Base-by-base conservation (phyloP, 1,140 invertebrate species). In the Drosophila asahinai region DNA sequence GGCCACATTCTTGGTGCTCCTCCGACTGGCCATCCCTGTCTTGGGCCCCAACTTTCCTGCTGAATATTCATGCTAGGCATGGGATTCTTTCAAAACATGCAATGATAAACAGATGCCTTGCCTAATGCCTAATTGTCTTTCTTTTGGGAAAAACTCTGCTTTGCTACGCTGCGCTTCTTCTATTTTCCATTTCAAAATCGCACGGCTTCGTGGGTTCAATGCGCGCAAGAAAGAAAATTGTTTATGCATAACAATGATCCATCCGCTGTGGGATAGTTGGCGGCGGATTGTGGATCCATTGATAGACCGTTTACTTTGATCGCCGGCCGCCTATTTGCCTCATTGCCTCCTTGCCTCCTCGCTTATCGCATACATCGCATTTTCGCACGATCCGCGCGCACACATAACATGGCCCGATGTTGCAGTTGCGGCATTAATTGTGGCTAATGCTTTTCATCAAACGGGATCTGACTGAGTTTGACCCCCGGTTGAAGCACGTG, bases 131-230 rank as follows among this genome's bases (percentile, higher is more conserved):
- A 71, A 70, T 70, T 57, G 64, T 25, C 65, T 71, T 71, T 71
- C 40, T 22, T 72, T 72, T 71, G 48, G 63, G 30, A 65, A 68
- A 68, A 49, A 68, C 42, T 67, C 33, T 63, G 61, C 11, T 14
- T 58, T 42, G 9, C 33, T 42, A 22, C 38, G 25, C 49, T 30
- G 36, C 11, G 6, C 45, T 19, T 15, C 48, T 64, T 42, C 36
- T 27, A 22, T 54, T 75, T 63, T 75, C 58, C 49, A 75, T 75
- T 75, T 75, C 42, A 48, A 75, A 75, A 75, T 75, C 51, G 48
- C 68, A 73, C 71, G 54, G 55, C 71, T 43, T 60, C n/a, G 49
- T 36, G 67, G 67, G 71, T 75, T 63, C 72, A 75, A 54, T 75
- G 72, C 49, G 52, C 60, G 49, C 63, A 17, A 30, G 62, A 25